Percentiles rank a stretch among this genome's conserved stretches.
Conservation (phyloP, 1,140 invertebrate genomes). For the Drosophila trapezifrons region DNA sequence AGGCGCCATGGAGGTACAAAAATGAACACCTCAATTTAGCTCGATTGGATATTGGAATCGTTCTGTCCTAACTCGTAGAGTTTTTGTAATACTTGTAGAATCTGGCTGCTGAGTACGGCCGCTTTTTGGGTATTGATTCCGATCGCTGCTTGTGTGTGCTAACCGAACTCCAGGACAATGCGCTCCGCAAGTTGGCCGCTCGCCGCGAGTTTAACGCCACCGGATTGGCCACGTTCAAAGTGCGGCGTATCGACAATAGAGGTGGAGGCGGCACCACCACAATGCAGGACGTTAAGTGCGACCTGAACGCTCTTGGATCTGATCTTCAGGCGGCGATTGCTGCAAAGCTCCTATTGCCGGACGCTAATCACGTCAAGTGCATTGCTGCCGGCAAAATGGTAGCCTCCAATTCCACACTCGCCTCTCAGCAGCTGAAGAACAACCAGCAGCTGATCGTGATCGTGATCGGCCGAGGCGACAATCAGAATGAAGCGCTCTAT, state of each 20-base stretch:
- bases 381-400: constrained; percentile 88
- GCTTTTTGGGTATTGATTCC: constrained; percentile 85
- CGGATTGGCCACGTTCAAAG: constrained; percentile 84
- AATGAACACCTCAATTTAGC: not conserved
- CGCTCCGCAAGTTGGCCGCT: constrained; percentile 88
- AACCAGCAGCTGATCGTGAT: constrained; percentile 88
- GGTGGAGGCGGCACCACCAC: constrained; percentile 66
- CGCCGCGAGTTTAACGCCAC: constrained; percentile 87
- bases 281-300: constrained; percentile 74
- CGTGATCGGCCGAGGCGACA: constrained; percentile 85
- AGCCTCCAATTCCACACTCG: constrained; percentile 85
- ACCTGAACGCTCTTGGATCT: constrained; percentile 83
- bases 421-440: constrained; percentile 87
- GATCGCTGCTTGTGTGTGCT: constrained; percentile 85
- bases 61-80: too few species aligned
- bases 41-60: too few species aligned
- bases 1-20: constrained; percentile 84
- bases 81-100: constrained; percentile 84
- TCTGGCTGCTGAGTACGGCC: constrained; percentile 84
- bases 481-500: constrained; percentile 57
- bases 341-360: constrained; percentile 79
- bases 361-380: constrained; percentile 86
- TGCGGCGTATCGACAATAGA: constrained; percentile 68
- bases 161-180: constrained; percentile 87
- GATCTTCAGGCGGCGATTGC: constrained; percentile 86